These are phyloP conservation scores for Scrobipalpa costella DNA, from an alignment of 2,888 invertebrate species.

Conservation along the genomic window DNA sequence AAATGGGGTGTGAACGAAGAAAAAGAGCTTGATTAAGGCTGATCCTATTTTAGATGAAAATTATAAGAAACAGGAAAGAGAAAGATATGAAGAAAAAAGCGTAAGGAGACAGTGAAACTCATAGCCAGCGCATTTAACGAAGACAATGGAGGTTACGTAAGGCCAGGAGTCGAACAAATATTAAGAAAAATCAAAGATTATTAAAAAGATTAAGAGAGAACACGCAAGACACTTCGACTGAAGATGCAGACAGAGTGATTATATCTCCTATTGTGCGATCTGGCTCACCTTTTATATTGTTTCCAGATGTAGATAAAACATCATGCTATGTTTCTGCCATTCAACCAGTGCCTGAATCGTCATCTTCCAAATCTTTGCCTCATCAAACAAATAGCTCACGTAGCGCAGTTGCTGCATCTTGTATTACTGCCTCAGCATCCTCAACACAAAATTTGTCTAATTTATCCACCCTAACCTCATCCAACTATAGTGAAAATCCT, in stretches of 20 bases:
- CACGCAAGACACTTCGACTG: not conserved
- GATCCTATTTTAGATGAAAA: not conserved
- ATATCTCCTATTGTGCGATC: too few relatives aligned
- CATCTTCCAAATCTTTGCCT: too few relatives aligned
- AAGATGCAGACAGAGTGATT: not conserved
- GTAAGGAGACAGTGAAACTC: not conserved
- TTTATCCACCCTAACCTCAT: too few relatives aligned
- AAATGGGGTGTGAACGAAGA: not conserved
- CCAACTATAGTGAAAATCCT: not conserved
- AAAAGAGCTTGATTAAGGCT: not conserved
- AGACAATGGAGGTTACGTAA: not conserved
- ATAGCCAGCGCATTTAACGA: not conserved
- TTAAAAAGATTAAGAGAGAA: not conserved
- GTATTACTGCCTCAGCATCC: too few relatives aligned
- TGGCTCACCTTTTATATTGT: not conserved
- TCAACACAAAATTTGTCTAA: too few relatives aligned
- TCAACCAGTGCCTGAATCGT: too few relatives aligned
- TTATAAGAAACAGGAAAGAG: not conserved
- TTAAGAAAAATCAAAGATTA: constrained; percentile 1
- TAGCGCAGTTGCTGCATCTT: too few relatives aligned
- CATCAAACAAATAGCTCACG: too few relatives aligned
- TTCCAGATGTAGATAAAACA: too few relatives aligned
- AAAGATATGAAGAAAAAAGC: not conserved
- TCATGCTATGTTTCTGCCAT: too few relatives aligned
- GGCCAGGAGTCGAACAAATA: not conserved